phyloP scores from a whole-genome alignment of 2,888 invertebrate genomes.

The Plutella xylostella region DNA sequence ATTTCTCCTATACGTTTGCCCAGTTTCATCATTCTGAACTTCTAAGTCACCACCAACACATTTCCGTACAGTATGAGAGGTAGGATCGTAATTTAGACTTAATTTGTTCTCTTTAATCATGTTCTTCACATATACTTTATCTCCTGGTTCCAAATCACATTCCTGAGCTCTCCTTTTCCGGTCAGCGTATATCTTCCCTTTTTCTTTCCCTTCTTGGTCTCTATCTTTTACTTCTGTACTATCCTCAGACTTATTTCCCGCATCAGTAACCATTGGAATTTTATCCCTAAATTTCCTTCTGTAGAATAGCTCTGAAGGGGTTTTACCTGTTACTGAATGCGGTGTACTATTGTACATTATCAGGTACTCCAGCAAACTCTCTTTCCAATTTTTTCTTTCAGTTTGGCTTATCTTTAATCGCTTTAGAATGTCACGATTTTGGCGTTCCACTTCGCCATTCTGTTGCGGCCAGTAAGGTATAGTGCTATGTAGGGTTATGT shows the following conservation, averaged over 20 bases:
- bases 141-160: constrained; percentile 2
- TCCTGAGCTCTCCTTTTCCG: constrained; percentile 1
- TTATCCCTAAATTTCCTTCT: no score
- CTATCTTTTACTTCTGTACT: constrained; percentile 4
- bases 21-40: constrained; percentile 5
- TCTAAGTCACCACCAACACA: background rate
- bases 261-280: constrained; percentile 1
- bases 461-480: constrained; percentile 24
- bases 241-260: no score
- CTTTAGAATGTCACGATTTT: constrained; percentile 24
- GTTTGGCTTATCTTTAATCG: constrained; percentile 17
- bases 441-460: constrained; percentile 24
- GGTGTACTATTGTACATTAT: constrained; percentile 12
- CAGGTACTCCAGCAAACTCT: constrained; percentile 12
- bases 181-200: constrained; percentile 2
- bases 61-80: background rate
- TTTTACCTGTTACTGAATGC: constrained; percentile 5
- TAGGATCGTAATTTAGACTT: background rate
- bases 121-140: constrained; percentile 5
- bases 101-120: constrained; percentile 5
- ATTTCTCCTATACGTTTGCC: constrained; percentile 1
- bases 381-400: constrained; percentile 15
- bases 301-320: constrained; percentile 5
- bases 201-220: constrained; percentile 1
- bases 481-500: constrained; percentile 17